A percentile compares a stretch with the other conserved stretches of the same genome.
phyloP scores from a whole-genome alignment of 2,113 vertebrate species.

The Nestor notabilis region DNA sequence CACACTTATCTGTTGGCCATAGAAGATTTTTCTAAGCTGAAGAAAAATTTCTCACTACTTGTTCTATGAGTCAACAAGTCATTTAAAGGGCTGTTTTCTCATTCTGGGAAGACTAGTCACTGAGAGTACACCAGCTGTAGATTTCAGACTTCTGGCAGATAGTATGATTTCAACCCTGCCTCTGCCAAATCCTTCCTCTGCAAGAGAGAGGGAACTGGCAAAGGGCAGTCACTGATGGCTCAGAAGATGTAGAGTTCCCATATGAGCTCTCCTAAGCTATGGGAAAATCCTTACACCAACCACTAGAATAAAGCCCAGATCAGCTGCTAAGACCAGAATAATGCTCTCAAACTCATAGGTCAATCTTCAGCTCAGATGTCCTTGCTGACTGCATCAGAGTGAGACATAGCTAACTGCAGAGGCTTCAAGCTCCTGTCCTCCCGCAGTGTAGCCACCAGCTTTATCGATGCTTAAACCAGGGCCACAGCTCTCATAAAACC shows the following conservation, averaged over 20 bases:
- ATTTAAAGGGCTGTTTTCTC: neutral
- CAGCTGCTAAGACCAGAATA: neutral
- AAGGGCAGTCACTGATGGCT: neutral
- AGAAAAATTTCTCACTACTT: neutral
- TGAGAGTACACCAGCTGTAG: neutral
- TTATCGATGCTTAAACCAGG: neutral
- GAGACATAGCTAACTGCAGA: neutral
- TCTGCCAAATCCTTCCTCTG: neutral
- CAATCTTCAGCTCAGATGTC: neutral
- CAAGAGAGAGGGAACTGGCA: neutral
- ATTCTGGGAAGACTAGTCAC: neutral
- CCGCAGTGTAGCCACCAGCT: neutral
- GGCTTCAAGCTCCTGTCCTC: neutral
- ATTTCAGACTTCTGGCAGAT: conserved; percentile 13
- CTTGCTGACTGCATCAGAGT: neutral
- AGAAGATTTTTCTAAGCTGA: neutral
- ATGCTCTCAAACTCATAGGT: neutral
- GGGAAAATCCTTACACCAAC: neutral
- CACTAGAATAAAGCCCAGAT: neutral
- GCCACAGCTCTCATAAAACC: neutral
- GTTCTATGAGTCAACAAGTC: neutral
- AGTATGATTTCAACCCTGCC: neutral
- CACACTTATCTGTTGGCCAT: fast-evolving
- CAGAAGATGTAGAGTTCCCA: neutral
- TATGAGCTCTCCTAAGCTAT: neutral